Base-by-base conservation (phyloP, 2,113 vertebrate genomes). In the Pterocles gutturalis region DNA sequence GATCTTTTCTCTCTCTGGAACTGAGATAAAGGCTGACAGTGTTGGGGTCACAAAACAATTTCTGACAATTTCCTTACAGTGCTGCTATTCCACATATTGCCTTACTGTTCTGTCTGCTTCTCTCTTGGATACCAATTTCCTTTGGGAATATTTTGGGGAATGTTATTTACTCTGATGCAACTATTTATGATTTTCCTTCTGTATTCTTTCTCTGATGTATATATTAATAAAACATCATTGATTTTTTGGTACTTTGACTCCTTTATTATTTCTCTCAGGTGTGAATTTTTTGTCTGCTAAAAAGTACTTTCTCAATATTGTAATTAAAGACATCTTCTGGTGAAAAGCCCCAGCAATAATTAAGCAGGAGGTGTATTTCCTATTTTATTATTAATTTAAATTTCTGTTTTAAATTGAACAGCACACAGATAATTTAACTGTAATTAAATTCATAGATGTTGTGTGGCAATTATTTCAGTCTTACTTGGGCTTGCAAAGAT, bases 181-280 rank as follows among this genome's bases (percentile, higher is more conserved):
- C 20, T 85, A 55, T 87, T 89, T 81, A 67, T 4, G 34, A 15
- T 49, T 86, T 96, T 92, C 21, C 71, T 96, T 82, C 92, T 97
- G 96, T 97, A 94, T 83, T 93, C 51, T 91, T 94, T 96, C 67
- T 90, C 73, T 92, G 83, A 96, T 90, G 48, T 57, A 28, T 91
- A 80, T 76, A 66, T 86, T 94, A 98, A 98, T 98, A 98, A 98
- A 98, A 87, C 10, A 38, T 34, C 17, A 60, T 18, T 87, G 81
- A 38, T 69, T 95, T 89, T 94, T 83, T 90, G 5, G 53, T 92
- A 82, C 76, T 94, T 90, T 83, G 98, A 48, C 92, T 98, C 96
- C 90, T 73, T 83, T 65, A 6, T 97, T 97, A 33, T 96, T 97
- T 97, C 66, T 89, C 64, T 96, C 20, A 38, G 46, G 38, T 97